A percentile compares a stretch with the other conserved stretches of the same genome.
Evolutionary conservation across 92 coral and sea anemone species (phyloP).

Genomic region (Phenganax subtilis): DNA sequence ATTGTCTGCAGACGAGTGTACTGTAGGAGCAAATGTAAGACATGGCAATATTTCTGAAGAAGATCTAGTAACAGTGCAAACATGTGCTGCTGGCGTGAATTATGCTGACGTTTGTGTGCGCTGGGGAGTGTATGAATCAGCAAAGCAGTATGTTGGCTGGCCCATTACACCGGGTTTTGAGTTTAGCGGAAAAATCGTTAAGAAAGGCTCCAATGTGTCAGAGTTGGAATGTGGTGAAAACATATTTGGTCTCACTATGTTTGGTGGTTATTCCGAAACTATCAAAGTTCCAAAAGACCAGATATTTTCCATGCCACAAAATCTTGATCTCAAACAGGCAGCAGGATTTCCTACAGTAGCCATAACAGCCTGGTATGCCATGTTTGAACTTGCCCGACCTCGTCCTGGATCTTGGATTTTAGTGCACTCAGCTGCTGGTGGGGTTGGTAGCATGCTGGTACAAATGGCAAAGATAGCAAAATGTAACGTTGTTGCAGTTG

Average conservation of each 20-base stretch:
- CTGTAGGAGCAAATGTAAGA: constrained; percentile 76
- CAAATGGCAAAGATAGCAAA: constrained; percentile 96
- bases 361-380: constrained; percentile 92
- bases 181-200: constrained; percentile 77
- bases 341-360: constrained; percentile 87
- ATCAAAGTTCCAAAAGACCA: constrained; percentile 78
- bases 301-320: constrained; percentile 67
- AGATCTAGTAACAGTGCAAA: constrained; percentile 70
- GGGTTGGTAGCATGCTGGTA: constrained; percentile 94
- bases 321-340: constrained; percentile 61
- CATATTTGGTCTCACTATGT: constrained; percentile 76
- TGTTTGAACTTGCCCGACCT: constrained; percentile 81
- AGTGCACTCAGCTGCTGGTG: constrained; percentile 98
- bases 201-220: constrained; percentile 73
- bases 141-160: constrained; percentile 91
- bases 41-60: constrained; percentile 58
- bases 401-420: constrained; percentile 86
- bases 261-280: constrained; percentile 77
- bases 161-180: constrained; percentile 98
- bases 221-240: constrained; percentile 77
- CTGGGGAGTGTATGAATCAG: constrained; percentile 92
- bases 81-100: constrained; percentile 80
- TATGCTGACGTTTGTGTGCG: constrained; percentile 91
- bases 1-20: constrained; percentile 47
- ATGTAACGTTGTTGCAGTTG: constrained; percentile 93